Conservation (phyloP, 2,113 vertebrate genomes). For the Anolis carolinensis region DNA sequence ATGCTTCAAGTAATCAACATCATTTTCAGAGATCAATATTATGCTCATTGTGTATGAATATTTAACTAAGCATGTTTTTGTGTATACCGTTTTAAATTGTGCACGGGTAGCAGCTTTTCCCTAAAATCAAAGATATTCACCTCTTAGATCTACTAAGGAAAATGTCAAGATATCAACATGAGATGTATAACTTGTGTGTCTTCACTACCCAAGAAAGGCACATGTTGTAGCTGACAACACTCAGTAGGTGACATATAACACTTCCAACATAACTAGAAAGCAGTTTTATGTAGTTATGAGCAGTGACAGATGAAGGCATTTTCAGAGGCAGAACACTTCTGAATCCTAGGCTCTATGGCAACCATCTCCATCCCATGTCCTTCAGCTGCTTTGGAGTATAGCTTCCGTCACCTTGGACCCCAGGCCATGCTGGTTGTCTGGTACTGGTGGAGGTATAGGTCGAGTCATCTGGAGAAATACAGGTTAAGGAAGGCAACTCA, state of each 20-base stretch:
- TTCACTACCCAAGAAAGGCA: neutral
- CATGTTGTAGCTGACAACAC: neutral
- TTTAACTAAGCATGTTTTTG: neutral
- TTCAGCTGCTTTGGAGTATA: neutral
- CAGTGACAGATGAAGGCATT: neutral
- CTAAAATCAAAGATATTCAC: neutral
- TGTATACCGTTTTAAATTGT: neutral
- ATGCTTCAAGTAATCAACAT: neutral
- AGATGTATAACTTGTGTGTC: neutral
- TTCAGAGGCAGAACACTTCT: neutral
- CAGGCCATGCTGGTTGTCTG: neutral
- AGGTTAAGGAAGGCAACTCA: neutral
- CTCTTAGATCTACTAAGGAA: neutral
- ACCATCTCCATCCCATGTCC: neutral
- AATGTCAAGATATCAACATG: neutral
- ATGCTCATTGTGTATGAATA: neutral
- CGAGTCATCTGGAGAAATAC: neutral
- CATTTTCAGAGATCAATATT: neutral
- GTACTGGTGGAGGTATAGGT: neutral
- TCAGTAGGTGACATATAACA: neutral
- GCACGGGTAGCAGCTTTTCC: neutral
- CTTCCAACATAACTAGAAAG: neutral
- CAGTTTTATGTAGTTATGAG: neutral
- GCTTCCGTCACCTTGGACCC: neutral
- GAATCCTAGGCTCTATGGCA: neutral